A percentile compares a stretch with the other conserved stretches of the same genome.
phyloP scores from a whole-genome alignment of 2,888 invertebrate species.

The Xylota segnis region DNA sequence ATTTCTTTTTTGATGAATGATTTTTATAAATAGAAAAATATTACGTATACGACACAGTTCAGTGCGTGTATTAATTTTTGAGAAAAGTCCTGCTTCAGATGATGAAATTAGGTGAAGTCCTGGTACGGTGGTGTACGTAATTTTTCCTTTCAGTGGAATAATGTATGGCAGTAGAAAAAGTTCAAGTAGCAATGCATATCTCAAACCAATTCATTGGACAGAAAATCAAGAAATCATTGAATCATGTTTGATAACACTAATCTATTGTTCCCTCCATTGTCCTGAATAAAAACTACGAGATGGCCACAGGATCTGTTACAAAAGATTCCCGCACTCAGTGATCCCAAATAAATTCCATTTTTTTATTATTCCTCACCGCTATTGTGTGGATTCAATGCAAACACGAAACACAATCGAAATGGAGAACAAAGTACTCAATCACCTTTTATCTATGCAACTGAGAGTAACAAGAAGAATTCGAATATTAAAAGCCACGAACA shows the following conservation, averaged over 20 bases:
- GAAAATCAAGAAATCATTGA: too few species aligned
- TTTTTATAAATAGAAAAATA: background rate
- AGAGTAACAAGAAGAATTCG: background rate
- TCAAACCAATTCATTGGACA: too few species aligned
- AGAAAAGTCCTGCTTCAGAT: too few species aligned
- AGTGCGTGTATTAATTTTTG: background rate
- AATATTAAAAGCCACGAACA: background rate
- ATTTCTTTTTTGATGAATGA: background rate
- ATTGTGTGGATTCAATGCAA: background rate
- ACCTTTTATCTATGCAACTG: slow-evolving; percentile 10
- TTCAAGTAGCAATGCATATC: too few species aligned
- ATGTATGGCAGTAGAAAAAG: too few species aligned
- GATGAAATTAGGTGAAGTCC: too few species aligned
- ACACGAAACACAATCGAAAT: background rate
- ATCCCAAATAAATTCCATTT: background rate
- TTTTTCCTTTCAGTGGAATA: too few species aligned
- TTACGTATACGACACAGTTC: slow-evolving; percentile 1
- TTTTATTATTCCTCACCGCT: background rate
- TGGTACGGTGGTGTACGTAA: too few species aligned
- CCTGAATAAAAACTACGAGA: background rate
- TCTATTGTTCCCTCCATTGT: background rate
- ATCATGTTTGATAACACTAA: background rate
- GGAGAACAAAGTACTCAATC: slow-evolving; percentile 9
- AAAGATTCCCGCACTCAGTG: background rate
- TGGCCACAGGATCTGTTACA: background rate